Evolutionary conservation across 2,888 invertebrate genomes (phyloP), one percentile per base, ranked within the genome.

Genomic region (Griposia aprilina): DNA sequence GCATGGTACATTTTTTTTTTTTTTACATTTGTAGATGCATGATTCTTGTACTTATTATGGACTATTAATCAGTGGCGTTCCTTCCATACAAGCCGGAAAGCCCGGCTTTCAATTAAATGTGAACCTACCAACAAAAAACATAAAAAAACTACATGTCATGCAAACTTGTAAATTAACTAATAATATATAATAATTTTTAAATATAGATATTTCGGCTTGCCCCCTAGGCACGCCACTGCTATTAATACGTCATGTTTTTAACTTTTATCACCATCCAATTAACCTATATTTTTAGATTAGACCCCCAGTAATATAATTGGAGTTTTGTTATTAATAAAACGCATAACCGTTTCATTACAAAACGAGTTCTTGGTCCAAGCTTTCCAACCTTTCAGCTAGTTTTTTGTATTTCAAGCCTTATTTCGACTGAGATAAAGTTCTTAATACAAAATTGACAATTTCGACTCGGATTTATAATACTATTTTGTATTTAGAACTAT

Each of bases 1-100:
- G 94, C 95, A 95, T 94, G 95, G 94, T 95, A 94, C 23, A 72
- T 59, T 71, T 81, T 50, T 48, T 7, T 2, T 23, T 59, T 67
- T 36, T 6, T 1, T 7, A 55, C 60, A 20, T 20, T 41, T 17
- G 5, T 10, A 20, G 20, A 2, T 6, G 45, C 15, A 66, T 11
- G 10, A 11, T 66, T 26, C 0, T 20, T 50, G 8, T 67, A 5
- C 50, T 50, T 50, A 26, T 26, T 59, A 15, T 59, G 59, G 26
- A 26, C 59, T 52, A 0, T 20, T n/a, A n/a, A n/a, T n/a, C n/a
- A n/a, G n/a, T n/a, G n/a, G n/a, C n/a, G n/a, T n/a, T n/a, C n/a
- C n/a, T n/a, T n/a, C n/a, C n/a, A n/a, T n/a, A n/a, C n/a, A n/a
- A n/a, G n/a, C n/a, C n/a, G n/a, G n/a, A n/a, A n/a, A n/a, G n/a